Conservation (phyloP, 2,113 vertebrate species). For the Pantherophis guttatus region DNA sequence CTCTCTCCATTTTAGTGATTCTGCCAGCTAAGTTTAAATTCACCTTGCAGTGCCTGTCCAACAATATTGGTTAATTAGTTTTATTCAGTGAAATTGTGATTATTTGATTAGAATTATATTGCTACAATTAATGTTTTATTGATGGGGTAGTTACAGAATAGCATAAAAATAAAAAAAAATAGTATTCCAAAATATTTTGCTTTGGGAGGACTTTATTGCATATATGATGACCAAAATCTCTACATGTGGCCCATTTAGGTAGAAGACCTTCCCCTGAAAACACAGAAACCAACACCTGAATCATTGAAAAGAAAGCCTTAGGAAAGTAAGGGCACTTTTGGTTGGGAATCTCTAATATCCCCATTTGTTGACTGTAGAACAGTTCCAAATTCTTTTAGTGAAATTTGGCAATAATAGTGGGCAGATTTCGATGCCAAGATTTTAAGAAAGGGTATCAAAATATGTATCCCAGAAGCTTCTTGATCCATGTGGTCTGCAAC, state of each 20-base stretch:
- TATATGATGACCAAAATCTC: not conserved
- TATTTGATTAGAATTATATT: not conserved
- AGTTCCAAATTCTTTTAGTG: not conserved
- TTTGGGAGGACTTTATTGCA: not conserved
- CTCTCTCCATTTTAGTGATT: not conserved
- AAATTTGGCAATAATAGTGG: not conserved
- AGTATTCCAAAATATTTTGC: not conserved
- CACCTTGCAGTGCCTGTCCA: not conserved
- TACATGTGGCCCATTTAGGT: not conserved
- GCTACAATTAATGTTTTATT: not conserved
- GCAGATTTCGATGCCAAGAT: not conserved
- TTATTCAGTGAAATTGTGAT: not conserved
- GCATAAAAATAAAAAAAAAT: no score
- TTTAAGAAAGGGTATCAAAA: not conserved
- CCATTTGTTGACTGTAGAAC: not conserved
- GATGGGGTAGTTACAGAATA: not conserved
- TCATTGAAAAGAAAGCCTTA: not conserved
- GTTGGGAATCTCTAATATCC: not conserved
- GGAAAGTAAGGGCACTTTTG: not conserved
- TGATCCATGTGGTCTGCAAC: not conserved
- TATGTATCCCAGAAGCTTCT: not conserved
- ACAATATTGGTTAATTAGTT: not conserved
- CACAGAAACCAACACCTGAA: not conserved
- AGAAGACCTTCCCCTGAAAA: not conserved
- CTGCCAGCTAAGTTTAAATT: not conserved